These are phyloP conservation scores for Asbolus verrucosus DNA, from an alignment of 1,140 invertebrate species.

Conservation along the genomic window DNA sequence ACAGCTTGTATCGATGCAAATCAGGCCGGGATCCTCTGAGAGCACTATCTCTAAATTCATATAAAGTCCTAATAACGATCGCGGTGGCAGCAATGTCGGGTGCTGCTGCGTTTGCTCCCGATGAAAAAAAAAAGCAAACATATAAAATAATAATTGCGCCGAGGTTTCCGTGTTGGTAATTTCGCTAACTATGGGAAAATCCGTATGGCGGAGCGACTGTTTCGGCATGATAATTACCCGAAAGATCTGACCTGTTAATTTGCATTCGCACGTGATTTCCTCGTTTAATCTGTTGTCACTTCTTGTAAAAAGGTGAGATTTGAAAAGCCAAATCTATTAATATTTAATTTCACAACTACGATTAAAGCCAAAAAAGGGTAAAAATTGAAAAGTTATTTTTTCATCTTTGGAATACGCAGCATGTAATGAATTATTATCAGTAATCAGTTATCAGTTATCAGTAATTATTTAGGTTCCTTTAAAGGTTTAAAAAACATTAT, in stretches of 20 bases:
- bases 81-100: background rate
- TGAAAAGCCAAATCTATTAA: too few relatives aligned
- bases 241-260: constrained; percentile 35
- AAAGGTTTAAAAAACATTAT: too few relatives aligned
- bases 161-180: constrained; percentile 10
- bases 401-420: too few relatives aligned
- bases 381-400: too few relatives aligned
- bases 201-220: too few relatives aligned
- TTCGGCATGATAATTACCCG: constrained; percentile 23
- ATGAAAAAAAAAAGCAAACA: background rate
- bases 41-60: constrained; percentile 39
- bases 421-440: too few relatives aligned
- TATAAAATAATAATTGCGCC: background rate
- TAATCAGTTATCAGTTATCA: too few relatives aligned
- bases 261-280: constrained; percentile 33
- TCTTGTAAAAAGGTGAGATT: too few relatives aligned
- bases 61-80: constrained; percentile 39
- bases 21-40: constrained; percentile 25
- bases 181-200: constrained; percentile 32
- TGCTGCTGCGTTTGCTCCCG: background rate
- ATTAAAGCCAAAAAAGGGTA: too few relatives aligned
- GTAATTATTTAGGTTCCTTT: too few relatives aligned
- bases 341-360: too few relatives aligned
- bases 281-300: background rate
- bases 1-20: constrained; percentile 38